phyloP scores from a whole-genome alignment of 2,113 vertebrate genomes.

The Abramis brama region DNA sequence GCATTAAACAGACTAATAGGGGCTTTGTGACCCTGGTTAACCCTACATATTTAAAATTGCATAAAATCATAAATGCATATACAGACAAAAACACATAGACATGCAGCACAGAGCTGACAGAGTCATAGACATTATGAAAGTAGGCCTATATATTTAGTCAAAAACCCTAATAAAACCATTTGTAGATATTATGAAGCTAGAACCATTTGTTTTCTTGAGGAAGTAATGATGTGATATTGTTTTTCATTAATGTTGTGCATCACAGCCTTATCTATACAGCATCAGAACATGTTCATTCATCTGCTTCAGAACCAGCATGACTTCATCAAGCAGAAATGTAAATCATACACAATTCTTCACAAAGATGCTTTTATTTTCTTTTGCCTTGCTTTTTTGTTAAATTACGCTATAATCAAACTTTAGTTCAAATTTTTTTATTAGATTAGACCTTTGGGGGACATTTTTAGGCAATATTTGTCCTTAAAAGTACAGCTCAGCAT shows the following conservation, averaged over 20 bases:
- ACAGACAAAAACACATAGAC: not conserved
- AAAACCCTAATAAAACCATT: not conserved
- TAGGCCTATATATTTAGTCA: not conserved
- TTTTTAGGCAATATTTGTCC: not conserved
- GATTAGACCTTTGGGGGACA: not conserved
- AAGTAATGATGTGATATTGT: not conserved
- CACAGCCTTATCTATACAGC: not conserved
- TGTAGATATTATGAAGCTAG: not conserved
- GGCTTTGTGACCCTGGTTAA: conserved; percentile 27
- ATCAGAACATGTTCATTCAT: conserved; percentile 5
- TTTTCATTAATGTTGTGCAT: not conserved
- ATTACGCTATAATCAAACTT: not conserved
- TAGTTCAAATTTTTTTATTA: not conserved
- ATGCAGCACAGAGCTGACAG: not conserved
- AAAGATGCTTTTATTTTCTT: conserved; percentile 9
- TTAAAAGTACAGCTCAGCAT: not conserved
- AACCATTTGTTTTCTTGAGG: not conserved
- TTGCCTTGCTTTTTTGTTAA: not conserved
- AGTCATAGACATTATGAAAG: not conserved
- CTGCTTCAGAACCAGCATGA: not conserved
- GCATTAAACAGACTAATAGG: conserved; percentile 34
- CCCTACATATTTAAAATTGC: not conserved
- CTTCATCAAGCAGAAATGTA: conserved; percentile 8
- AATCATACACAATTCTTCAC: not conserved
- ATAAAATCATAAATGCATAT: not conserved